Percentiles rank a stretch among this genome's conserved stretches.
These are phyloP conservation scores for Erethizon dorsatum DNA, from an alignment of 2,797 vertebrate species.

Conservation along the genomic window DNA sequence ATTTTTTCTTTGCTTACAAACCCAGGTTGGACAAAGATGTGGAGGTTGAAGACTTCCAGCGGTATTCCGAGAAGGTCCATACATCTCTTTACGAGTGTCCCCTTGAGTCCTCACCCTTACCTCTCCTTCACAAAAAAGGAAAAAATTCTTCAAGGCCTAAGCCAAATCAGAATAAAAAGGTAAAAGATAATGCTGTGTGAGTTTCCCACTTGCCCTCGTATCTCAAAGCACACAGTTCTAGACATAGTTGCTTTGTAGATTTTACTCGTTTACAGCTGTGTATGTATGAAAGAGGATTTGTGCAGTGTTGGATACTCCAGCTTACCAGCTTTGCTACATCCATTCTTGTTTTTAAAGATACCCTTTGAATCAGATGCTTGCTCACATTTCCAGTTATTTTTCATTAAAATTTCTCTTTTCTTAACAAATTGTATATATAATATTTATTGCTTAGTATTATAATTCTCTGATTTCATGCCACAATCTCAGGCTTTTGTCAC, in stretches of 20 bases:
- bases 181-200: constrained; percentile 79
- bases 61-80: constrained; percentile 94
- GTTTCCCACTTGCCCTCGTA: not conserved
- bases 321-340: not conserved
- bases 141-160: constrained; percentile 91
- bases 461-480: constrained; percentile 12
- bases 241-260: not conserved
- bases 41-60: constrained; percentile 98
- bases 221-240: not conserved
- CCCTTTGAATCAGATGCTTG: constrained; percentile 21
- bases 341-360: not conserved
- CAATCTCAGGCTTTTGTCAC: not conserved
- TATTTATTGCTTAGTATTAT: not conserved
- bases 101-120: constrained; percentile 92
- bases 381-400: not conserved
- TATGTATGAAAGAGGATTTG: not conserved
- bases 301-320: not conserved
- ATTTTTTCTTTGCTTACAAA: constrained; percentile 64
- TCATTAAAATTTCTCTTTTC: not conserved
- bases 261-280: not conserved
- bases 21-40: constrained; percentile 95
- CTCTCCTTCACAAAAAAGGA: constrained; percentile 91
- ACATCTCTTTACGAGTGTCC: constrained; percentile 96
- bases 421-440: not conserved
- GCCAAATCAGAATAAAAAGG: constrained; percentile 92